Evolutionary conservation across 2,113 vertebrate species (phyloP).

Genomic region (Dermatemys mawii): DNA sequence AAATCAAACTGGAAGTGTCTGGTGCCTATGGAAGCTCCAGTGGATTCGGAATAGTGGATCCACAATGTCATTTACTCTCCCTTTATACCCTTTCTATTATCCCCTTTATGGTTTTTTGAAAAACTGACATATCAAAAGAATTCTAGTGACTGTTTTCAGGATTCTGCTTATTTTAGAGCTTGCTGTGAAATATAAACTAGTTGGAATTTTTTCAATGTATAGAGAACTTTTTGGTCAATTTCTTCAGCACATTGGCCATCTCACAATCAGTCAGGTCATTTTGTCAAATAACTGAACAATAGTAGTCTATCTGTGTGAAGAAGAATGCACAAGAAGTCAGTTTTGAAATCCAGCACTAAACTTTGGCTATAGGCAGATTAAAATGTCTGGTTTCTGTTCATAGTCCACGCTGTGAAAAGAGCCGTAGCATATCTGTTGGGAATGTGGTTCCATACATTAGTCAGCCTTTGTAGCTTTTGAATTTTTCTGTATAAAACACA

Average conservation of each 20-base stretch:
- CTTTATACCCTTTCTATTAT: not conserved
- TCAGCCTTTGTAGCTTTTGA: not conserved
- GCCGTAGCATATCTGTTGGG: not conserved
- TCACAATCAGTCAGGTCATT: not conserved
- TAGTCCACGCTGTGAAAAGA: not conserved
- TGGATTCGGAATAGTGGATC: not conserved
- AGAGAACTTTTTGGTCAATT: not conserved
- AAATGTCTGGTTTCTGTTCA: not conserved
- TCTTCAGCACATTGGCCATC: not conserved
- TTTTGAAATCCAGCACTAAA: not conserved
- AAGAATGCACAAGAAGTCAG: not conserved
- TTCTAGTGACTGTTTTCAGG: not conserved
- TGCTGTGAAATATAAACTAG: not conserved
- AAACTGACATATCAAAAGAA: slow-evolving; percentile 6
- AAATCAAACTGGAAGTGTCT: not conserved
- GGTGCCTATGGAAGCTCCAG: not conserved
- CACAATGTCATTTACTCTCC: not conserved
- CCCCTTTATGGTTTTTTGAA: not conserved
- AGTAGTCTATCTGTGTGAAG: not conserved
- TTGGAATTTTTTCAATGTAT: not conserved
- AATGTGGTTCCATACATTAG: not conserved
- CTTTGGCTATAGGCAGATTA: not conserved
- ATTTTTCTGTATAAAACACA: not conserved
- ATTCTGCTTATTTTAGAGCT: not conserved
- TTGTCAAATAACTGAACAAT: not conserved